These are phyloP conservation scores for Scelioninae gen. 2 DNA, from an alignment of 2,888 invertebrate species.

Conservation along the genomic window DNA sequence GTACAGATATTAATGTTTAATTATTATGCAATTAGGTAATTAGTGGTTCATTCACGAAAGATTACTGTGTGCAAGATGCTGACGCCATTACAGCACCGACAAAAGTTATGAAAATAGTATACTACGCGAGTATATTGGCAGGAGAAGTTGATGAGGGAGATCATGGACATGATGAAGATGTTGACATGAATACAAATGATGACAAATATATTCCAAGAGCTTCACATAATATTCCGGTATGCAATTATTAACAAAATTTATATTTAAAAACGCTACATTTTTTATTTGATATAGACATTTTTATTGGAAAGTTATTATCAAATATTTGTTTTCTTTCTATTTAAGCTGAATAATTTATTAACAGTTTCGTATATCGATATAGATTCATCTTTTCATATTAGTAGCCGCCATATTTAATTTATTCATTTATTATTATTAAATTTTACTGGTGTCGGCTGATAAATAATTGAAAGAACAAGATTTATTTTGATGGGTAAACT, in stretches of 20 bases:
- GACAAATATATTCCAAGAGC: constrained; percentile 65
- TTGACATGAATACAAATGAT: constrained; percentile 71
- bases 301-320: too few relatives aligned
- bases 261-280: too few relatives aligned
- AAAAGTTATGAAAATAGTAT: constrained; percentile 91
- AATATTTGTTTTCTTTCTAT: too few relatives aligned
- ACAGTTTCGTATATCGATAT: too few relatives aligned
- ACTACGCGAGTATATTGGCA: constrained; percentile 91
- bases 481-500: too few relatives aligned
- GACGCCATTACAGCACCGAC: constrained; percentile 89
- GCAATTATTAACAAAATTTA: neutral
- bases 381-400: too few relatives aligned
- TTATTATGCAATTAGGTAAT: constrained; percentile 77
- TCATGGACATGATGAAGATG: constrained; percentile 78
- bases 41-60: constrained; percentile 83
- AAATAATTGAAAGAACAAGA: too few relatives aligned
- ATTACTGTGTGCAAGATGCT: constrained; percentile 90
- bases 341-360: too few relatives aligned
- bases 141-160: constrained; percentile 85
- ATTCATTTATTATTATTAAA: neutral
- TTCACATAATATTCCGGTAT: constrained; percentile 63
- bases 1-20: neutral
- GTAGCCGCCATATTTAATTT: too few relatives aligned
- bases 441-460: too few relatives aligned
- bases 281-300: neutral